Evolutionary conservation across 2,797 vertebrate genomes (phyloP), one percentile per base, ranked within the genome.

Genomic region (Hapalemur alaotrensis): DNA sequence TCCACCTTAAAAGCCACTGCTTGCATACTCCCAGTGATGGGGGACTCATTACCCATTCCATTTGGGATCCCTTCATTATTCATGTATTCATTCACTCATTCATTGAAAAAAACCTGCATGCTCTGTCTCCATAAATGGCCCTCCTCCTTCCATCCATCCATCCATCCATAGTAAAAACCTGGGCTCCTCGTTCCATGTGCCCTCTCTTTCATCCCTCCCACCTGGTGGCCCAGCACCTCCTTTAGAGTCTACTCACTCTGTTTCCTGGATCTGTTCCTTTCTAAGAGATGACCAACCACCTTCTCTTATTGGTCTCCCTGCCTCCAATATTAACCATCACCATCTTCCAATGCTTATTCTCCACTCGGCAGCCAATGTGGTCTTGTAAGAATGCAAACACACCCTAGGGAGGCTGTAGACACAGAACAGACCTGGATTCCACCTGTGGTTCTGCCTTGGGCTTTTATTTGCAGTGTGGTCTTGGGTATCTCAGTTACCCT

Each of bases 401-500:
- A 0, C 1, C 11, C 3, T 0, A 8, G 5, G 28, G 67, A 83
- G 30, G 18, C 78, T 8, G 2, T 13, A 4, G 12, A 9, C 0
- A 2, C 20, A 32, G 38, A 57, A 18, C 14, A 18, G 41, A 10
- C 25, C 5, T 7, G 57, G 65, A 38, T 4, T 43, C 72, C 50
- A 50, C 23, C 4, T 67, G 41, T 7, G 3, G 10, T 59, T 86
- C 88, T 41, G 22, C 43, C 38, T n/a, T 7, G 14, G 65, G 22
- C 69, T 46, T 28, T 5, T 5, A 6, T n/a, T 41, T 32, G 25
- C 43, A 20, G 11, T 28, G 76, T 57, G 54, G 28, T 70, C 69
- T 50, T 35, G 17, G 13, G 46, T 6, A 1, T 32, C 20, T 35
- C 50, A 4, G 28, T 11, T 46, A 25, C 17, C 13, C 59, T 85